A percentile compares a stretch with the other conserved stretches of the same genome.
Evolutionary conservation across 2,797 vertebrate genomes (phyloP).

Genomic region (Dendrocincla fuliginosa): DNA sequence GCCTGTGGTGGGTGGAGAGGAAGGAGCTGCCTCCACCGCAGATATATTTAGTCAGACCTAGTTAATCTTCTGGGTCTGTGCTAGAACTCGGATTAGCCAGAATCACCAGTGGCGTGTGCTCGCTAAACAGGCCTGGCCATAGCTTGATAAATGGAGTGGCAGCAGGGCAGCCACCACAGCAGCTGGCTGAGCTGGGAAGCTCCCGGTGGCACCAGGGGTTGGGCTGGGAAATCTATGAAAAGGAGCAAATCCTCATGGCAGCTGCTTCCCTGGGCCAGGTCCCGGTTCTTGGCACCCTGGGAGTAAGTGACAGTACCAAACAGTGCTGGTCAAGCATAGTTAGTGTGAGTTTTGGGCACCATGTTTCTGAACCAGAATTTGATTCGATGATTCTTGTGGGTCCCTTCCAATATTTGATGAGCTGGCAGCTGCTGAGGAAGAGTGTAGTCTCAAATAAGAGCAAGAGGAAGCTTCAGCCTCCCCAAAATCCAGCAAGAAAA

Average conservation of each 20-base stretch:
- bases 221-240: rapidly evolving
- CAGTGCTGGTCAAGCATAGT: rapidly evolving
- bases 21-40: background rate
- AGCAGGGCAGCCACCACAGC: background rate
- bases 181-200: background rate
- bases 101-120: background rate
- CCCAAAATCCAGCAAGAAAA: background rate
- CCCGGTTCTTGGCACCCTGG: rapidly evolving
- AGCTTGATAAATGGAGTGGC: background rate
- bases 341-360: background rate
- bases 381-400: background rate
- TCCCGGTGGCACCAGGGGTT: rapidly evolving
- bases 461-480: background rate
- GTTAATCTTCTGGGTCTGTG: background rate
- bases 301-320: too few relatives aligned
- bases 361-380: background rate
- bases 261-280: background rate
- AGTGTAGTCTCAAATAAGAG: rapidly evolving
- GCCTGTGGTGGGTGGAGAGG: background rate
- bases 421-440: background rate
- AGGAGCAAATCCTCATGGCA: rapidly evolving
- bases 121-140: background rate
- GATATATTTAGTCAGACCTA: conserved; percentile 26
- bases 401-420: background rate
- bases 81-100: background rate